These are phyloP conservation scores for Matsumurasca onukii DNA, from an alignment of 1,140 invertebrate genomes.

Conservation along the genomic window DNA sequence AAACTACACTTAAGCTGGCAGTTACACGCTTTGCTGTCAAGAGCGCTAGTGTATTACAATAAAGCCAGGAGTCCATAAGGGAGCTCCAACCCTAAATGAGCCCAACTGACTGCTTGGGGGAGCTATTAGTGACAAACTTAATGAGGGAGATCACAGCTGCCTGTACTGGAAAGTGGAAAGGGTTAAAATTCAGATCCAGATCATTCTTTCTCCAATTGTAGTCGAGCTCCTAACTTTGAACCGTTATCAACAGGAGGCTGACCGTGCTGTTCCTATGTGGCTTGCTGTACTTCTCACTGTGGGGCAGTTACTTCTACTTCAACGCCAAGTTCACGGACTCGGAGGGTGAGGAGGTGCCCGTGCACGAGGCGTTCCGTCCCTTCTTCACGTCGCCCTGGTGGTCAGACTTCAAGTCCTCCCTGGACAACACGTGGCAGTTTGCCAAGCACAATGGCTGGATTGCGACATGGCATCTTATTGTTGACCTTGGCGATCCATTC, in stretches of 20 bases:
- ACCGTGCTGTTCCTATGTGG: slow-evolving; percentile 58
- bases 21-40: too few species aligned
- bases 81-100: too few species aligned
- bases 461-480: slow-evolving; percentile 80
- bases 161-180: too few species aligned
- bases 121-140: too few species aligned
- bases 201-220: too few species aligned
- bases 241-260: slow-evolving; percentile 51
- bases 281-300: slow-evolving; percentile 69
- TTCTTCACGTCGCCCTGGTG: slow-evolving; percentile 86
- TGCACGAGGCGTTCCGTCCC: slow-evolving; percentile 84
- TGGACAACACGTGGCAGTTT: slow-evolving; percentile 73
- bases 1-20: too few species aligned
- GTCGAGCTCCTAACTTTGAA: too few species aligned
- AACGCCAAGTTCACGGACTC: slow-evolving; percentile 84
- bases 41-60: too few species aligned
- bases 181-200: too few species aligned
- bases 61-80: too few species aligned
- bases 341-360: slow-evolving; percentile 81
- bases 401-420: slow-evolving; percentile 65
- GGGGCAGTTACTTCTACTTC: slow-evolving; percentile 82
- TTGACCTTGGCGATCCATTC: slow-evolving; percentile 82
- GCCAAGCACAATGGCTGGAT: slow-evolving; percentile 77
- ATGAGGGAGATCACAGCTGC: too few species aligned
- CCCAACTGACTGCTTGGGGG: too few species aligned